phyloP scores from a whole-genome alignment of 2,888 invertebrate genomes.

The Stictocephala bisonia region DNA sequence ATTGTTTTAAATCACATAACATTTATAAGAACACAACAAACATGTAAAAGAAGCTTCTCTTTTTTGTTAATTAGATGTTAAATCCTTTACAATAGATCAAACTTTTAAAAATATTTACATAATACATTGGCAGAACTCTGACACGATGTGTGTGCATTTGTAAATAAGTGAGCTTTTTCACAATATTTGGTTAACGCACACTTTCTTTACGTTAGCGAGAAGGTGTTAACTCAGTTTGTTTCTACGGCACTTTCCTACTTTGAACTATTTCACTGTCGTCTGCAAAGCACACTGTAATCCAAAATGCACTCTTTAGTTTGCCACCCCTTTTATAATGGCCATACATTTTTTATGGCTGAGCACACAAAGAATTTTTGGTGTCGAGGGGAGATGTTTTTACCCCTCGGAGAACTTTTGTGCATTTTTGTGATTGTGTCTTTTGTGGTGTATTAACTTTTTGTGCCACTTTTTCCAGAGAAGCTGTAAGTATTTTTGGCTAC shows the following conservation, averaged over 20 bases:
- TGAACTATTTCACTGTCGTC: constrained; percentile 51
- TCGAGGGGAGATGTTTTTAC: constrained; percentile 31
- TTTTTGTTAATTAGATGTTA: too few relatives aligned
- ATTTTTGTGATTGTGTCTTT: constrained; percentile 44
- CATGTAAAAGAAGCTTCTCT: too few relatives aligned
- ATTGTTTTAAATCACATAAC: too few relatives aligned
- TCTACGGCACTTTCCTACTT: constrained; percentile 71
- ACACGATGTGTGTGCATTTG: constrained; percentile 47
- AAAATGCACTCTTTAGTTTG: constrained; percentile 50
- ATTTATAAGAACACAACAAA: too few relatives aligned
- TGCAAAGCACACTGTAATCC: constrained; percentile 52
- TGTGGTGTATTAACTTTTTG: constrained; percentile 44
- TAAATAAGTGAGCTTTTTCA: constrained; percentile 51
- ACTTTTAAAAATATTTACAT: too few relatives aligned
- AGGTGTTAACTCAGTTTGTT: constrained; percentile 68
- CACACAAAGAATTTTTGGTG: constrained; percentile 39
- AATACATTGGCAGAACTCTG: too few relatives aligned
- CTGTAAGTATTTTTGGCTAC: constrained; percentile 49
- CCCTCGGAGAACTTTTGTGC: constrained; percentile 30
- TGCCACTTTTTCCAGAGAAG: constrained; percentile 48
- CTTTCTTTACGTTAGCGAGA: constrained; percentile 71
- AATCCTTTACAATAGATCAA: too few relatives aligned
- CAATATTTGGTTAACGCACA: constrained; percentile 69
- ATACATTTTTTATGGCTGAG: constrained; percentile 46
- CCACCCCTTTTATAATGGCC: constrained; percentile 41